phyloP scores from a whole-genome alignment of 1,140 invertebrate genomes.

The Apis florea region DNA sequence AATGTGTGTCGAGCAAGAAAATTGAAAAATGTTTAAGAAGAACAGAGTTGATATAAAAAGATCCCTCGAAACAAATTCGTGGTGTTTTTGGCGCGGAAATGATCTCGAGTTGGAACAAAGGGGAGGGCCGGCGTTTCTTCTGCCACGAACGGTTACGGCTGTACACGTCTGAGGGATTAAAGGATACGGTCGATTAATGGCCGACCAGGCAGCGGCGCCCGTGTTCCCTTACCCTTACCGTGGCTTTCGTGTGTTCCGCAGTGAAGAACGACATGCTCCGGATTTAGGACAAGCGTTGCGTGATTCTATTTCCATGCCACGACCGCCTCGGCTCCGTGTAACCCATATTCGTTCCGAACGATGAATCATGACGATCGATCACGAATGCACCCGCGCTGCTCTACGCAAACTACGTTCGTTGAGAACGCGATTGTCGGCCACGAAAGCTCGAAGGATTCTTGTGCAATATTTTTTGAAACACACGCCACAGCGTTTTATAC shows the following conservation, averaged over 20 bases:
- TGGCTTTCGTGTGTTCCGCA: slow-evolving; percentile 38
- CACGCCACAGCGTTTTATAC: no score
- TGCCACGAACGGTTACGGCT: slow-evolving; percentile 29
- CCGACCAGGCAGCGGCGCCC: slow-evolving; percentile 3
- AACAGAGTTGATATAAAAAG: no score
- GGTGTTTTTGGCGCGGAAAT: background rate
- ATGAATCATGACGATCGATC: slow-evolving; percentile 56
- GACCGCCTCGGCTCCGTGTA: slow-evolving; percentile 32
- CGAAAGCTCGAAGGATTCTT: background rate
- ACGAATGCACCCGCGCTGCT: slow-evolving; percentile 54
- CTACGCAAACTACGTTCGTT: slow-evolving; percentile 12
- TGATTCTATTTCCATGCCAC: slow-evolving; percentile 57
- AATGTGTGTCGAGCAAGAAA: no score
- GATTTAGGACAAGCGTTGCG: slow-evolving; percentile 56
- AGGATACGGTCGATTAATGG: slow-evolving; percentile 54
- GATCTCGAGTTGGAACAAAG: slow-evolving; percentile 34
- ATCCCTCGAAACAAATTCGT: slow-evolving; percentile 5
- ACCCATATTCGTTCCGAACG: slow-evolving; percentile 48
- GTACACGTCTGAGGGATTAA: slow-evolving; percentile 41
- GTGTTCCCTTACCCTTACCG: slow-evolving; percentile 31
- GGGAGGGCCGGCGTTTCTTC: slow-evolving; percentile 29
- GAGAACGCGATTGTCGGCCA: background rate
- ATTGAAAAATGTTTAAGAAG: no score
- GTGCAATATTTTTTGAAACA: background rate
- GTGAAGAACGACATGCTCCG: slow-evolving; percentile 40